Base-by-base conservation (phyloP, 2,888 invertebrate genomes). In the Phalangium opilio region DNA sequence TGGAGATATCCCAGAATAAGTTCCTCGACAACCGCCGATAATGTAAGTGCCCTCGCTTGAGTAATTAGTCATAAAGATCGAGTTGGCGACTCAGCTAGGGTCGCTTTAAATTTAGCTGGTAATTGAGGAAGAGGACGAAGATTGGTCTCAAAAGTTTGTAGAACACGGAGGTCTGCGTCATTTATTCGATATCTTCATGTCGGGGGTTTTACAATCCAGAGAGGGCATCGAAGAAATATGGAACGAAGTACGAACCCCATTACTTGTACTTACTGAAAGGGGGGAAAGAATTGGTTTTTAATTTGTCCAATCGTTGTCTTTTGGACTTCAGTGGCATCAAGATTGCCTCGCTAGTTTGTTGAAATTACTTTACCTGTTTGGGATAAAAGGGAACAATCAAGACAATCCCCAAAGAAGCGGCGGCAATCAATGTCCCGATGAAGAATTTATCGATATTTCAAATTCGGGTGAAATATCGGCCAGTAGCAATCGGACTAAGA, bases 111-210 rank as follows among this genome's bases (percentile, higher is more conserved):
- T 8, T 27, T 27, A 27, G 27, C 27, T 27, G 4, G 27, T 27
- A 27, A 27, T 27, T 27, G 27, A 27, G 27, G 27, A 27, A 27
- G 27, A 27, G 8, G 27, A 27, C 8, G 27, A 27, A 27, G 27
- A 4, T 87, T 86, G 86, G 27, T 79, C 78, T 50, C 77, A 79
- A 51, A 67, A 79, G 55, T 90, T 91, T 62, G 81, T 89, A 32
- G 80, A 81, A 60, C 80, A 82, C 58, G 90, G 90, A 12, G 91
- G 91, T 1, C 67, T 93, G 55, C 75, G 82, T 50, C 81, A 89
- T 67, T 70, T 91, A 32, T 89, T 87, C 64, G 84, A 86, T 63
- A 89, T 91, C 55, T 89, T 91, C 68, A 82, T 85, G 75, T 85
- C 83, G 32, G 77, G 82, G 38, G 76, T 78, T 36, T 64, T 86